Evolutionary conservation across 2,888 invertebrate species (phyloP).

Genomic region (Latrodectus elegans): DNA sequence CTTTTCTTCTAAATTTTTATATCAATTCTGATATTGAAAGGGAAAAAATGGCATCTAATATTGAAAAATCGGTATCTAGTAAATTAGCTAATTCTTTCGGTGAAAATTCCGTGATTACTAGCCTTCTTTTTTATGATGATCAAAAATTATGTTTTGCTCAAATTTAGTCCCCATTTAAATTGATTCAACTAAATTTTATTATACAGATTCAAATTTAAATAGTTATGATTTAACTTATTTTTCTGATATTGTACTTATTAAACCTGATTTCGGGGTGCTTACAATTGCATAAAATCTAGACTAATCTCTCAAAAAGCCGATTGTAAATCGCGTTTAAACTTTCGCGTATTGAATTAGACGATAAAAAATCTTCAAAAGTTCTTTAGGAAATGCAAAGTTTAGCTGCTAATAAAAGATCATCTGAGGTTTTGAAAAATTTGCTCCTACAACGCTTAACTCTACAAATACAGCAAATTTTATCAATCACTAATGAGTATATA

Average conservation of each 20-base stretch:
- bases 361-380: not conserved
- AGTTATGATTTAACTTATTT: not conserved
- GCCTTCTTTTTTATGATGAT: not conserved
- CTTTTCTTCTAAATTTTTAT: not conserved
- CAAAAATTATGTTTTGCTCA: conserved; percentile 2
- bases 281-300: not conserved
- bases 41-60: not conserved
- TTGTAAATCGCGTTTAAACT: conserved; percentile 1
- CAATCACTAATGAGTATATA: not conserved
- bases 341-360: not conserved
- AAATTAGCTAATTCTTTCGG: not conserved
- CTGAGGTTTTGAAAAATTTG: not conserved
- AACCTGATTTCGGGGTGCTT: not conserved
- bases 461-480: not conserved
- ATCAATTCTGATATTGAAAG: not conserved
- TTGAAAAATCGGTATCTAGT: not conserved
- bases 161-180: not conserved
- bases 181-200: conserved; percentile 15
- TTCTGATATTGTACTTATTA: not conserved
- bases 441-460: not conserved
- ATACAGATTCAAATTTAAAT: not conserved
- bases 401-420: not conserved
- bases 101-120: not conserved
- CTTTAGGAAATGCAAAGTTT: not conserved
- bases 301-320: conserved; percentile 9